A percentile compares a stretch with the other conserved stretches of the same genome.
phyloP scores from a whole-genome alignment of 2,888 invertebrate genomes.

The Torymus texanus region DNA sequence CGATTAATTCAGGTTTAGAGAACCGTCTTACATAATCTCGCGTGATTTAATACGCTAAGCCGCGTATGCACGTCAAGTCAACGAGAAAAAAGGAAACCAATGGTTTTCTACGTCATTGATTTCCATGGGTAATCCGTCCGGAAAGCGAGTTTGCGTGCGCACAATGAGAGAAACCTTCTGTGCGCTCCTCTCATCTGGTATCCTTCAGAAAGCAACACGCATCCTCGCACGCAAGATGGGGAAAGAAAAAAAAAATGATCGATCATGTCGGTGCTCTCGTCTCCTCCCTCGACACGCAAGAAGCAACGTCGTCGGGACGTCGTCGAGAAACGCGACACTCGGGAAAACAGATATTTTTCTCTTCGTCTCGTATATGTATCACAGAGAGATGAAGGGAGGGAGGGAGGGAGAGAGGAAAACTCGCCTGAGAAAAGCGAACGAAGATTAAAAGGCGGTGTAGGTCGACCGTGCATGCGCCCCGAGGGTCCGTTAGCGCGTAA shows the following conservation, averaged over 20 bases:
- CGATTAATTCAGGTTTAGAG: no score
- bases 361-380: no score
- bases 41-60: no score
- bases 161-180: no score
- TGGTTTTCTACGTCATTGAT: constrained; percentile 25
- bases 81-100: not conserved
- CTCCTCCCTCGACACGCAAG: constrained; percentile 22
- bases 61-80: no score
- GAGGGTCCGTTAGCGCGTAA: constrained; percentile 11
- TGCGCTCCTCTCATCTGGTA: no score
- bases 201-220: not conserved
- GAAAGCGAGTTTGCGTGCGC: not conserved
- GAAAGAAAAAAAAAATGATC: constrained; percentile 29
- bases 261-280: constrained; percentile 1
- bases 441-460: constrained; percentile 43
- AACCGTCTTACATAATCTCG: no score
- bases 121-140: constrained; percentile 19
- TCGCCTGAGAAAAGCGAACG: not conserved
- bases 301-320: not conserved
- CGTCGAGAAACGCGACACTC: constrained; percentile 37
- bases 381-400: no score
- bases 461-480: constrained; percentile 18
- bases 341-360: constrained; percentile 44
- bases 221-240: not conserved
- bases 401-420: no score